Base-by-base conservation (phyloP, 2,797 vertebrate genomes). In the Enteromius radiatus region DNA sequence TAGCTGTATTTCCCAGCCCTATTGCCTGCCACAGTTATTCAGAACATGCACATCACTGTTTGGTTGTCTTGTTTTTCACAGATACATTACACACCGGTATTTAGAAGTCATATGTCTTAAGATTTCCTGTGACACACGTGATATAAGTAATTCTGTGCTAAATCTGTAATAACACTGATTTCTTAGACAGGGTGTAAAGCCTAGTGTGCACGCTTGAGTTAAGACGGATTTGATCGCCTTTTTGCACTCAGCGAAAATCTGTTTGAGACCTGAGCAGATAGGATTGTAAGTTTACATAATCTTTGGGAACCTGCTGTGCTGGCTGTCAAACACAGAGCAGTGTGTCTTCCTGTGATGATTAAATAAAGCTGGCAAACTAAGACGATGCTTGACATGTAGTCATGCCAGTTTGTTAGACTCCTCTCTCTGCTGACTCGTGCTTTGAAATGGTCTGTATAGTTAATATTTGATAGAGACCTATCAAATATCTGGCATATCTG, bases 281-380 rank as follows among this genome's bases (percentile, higher is more conserved):
- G 43, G 43, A 56, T 41, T 49, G 64, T 80, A 64, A 64, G 28
- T 64, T 61, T 80, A 17, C 56, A 75, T 68, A 76, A 61, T 76
- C 38, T 81, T 49, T 76, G 28, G 21, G 47, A 70, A 23, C 80
- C 45, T 67, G 68, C 75, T 67, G 74, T 78, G 47, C 68, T 26
- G 38, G 43, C 59, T 78, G 67, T 82, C 59, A 77, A 45, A 85
- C 31, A 12, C 68, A 56, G 67, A 82, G 26, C 56, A 54, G 49
- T 17, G 8, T 12, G 7, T n/a, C 47, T 52, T 33, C n/a, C 12
- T 73, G 43, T 19, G 14, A 59, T 63, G 28, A 47, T 73, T 63
- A 63, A 47, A 38, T 23, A 74, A 56, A 59, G 33, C 52, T 59
- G 52, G 47, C 61, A 21, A 73, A 67, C 23, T 54, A 67, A 75